Conservation (phyloP, 2,797 vertebrate genomes). For the Hypotaenidia philippensis region DNA sequence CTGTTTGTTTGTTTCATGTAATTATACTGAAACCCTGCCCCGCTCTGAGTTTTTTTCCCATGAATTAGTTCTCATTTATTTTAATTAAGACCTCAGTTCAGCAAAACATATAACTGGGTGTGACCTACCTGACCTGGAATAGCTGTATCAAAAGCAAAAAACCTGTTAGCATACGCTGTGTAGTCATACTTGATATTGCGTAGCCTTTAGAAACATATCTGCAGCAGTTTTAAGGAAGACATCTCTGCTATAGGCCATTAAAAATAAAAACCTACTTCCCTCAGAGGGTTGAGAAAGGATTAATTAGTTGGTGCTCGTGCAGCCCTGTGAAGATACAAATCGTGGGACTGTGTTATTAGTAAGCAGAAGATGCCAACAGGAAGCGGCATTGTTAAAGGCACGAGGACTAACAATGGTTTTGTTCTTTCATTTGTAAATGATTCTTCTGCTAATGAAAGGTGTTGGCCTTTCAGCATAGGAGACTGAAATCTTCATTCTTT, state of each 20-base stretch:
- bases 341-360: conserved; percentile 20
- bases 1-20: conserved; percentile 28
- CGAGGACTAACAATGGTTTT: conserved; percentile 57
- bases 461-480: conserved; percentile 32
- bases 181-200: background rate
- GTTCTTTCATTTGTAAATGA: conserved; percentile 52
- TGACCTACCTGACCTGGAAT: conserved; percentile 21
- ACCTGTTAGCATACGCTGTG: background rate
- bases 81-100: conserved; percentile 39
- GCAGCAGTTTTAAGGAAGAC: background rate
- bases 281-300: conserved; percentile 34
- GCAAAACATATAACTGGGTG: background rate
- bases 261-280: conserved; percentile 40
- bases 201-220: background rate
- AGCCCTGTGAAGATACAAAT: conserved; percentile 47
- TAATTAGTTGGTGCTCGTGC: conserved; percentile 54
- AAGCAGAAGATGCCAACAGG: conserved; percentile 58
- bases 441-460: conserved; percentile 59
- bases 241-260: background rate
- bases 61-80: conserved; percentile 26
- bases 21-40: conserved; percentile 8
- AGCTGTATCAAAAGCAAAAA: background rate
- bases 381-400: conserved; percentile 62
- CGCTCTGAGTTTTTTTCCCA: background rate
- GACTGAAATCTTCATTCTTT: conserved; percentile 51